Evolutionary conservation across 2,797 vertebrate genomes (phyloP).

Genomic region (Galaxias olidus): DNA sequence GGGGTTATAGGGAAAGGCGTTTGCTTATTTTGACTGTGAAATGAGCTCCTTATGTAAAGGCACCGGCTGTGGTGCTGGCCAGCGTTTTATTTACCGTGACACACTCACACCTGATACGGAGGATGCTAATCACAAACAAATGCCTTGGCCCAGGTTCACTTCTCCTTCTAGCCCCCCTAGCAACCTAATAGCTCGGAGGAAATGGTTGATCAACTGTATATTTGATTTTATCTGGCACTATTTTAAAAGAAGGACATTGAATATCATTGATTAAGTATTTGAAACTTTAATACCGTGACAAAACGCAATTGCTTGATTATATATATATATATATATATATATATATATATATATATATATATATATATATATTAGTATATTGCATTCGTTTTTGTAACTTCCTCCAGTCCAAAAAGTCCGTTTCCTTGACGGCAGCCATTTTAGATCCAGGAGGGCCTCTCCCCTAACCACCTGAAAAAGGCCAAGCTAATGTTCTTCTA

Average conservation of each 20-base stretch:
- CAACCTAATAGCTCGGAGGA: neutral
- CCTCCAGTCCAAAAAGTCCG: neutral
- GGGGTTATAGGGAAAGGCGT: constrained; percentile 69
- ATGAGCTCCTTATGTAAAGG: constrained; percentile 78
- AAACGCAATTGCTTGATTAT: too few relatives aligned
- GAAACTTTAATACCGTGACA: too few relatives aligned
- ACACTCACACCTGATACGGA: constrained; percentile 70
- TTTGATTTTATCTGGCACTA: too few relatives aligned
- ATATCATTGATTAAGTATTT: too few relatives aligned
- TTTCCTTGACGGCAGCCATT: constrained; percentile 85
- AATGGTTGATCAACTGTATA: too few relatives aligned
- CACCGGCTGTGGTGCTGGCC: constrained; percentile 61
- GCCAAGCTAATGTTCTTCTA: constrained; percentile 99
- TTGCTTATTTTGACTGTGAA: constrained; percentile 78
- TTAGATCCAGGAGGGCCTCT: constrained; percentile 98
- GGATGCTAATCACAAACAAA: constrained; percentile 76
- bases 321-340: too few relatives aligned
- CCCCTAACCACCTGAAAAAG: constrained; percentile 99
- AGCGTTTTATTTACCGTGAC: constrained; percentile 74
- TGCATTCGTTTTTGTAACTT: too few relatives aligned
- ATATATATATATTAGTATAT: too few relatives aligned
- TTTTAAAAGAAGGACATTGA: too few relatives aligned
- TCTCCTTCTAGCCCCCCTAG: constrained; percentile 42
- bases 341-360: too few relatives aligned
- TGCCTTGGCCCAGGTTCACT: constrained; percentile 51